Evolutionary conservation across 2,797 vertebrate species (phyloP).

Genomic region (Gobionotothen gibberifrons): DNA sequence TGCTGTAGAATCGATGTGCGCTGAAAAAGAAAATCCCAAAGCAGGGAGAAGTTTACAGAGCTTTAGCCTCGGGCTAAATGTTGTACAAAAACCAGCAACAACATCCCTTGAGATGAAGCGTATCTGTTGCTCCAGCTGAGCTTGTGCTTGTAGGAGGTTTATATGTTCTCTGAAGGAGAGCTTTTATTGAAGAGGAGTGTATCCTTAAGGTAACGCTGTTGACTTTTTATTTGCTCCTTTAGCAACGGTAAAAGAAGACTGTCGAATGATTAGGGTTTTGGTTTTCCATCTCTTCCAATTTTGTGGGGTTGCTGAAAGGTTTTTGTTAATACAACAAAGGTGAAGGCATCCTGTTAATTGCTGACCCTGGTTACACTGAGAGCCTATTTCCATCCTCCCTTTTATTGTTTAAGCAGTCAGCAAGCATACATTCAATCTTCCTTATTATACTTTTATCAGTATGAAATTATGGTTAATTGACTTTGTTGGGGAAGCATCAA

Average conservation of each 20-base stretch:
- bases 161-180: slow-evolving; percentile 75
- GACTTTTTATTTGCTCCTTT: slow-evolving; percentile 72
- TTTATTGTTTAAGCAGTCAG: slow-evolving; percentile 67
- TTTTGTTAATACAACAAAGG: slow-evolving; percentile 65
- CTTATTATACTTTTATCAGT: slow-evolving; percentile 80
- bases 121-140: slow-evolving; percentile 84
- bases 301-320: slow-evolving; percentile 42
- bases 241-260: slow-evolving; percentile 52
- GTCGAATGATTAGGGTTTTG: slow-evolving; percentile 65
- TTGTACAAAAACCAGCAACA: slow-evolving; percentile 84
- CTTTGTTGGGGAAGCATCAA: slow-evolving; percentile 81
- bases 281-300: slow-evolving; percentile 67
- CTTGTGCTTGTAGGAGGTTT: slow-evolving; percentile 82
- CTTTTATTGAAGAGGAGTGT: slow-evolving; percentile 73
- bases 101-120: slow-evolving; percentile 81
- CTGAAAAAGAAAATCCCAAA: slow-evolving; percentile 81
- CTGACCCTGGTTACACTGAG: slow-evolving; percentile 27
- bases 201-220: slow-evolving; percentile 77
- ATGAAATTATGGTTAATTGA: slow-evolving; percentile 85
- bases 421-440: slow-evolving; percentile 75
- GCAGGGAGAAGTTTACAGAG: slow-evolving; percentile 84
- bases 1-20: slow-evolving; percentile 78
- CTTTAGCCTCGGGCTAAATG: slow-evolving; percentile 82
- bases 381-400: slow-evolving; percentile 50
- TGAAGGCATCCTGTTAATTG: slow-evolving; percentile 59